Conservation (phyloP, 2,888 invertebrate genomes). For the Trichogramma evanescens region DNA sequence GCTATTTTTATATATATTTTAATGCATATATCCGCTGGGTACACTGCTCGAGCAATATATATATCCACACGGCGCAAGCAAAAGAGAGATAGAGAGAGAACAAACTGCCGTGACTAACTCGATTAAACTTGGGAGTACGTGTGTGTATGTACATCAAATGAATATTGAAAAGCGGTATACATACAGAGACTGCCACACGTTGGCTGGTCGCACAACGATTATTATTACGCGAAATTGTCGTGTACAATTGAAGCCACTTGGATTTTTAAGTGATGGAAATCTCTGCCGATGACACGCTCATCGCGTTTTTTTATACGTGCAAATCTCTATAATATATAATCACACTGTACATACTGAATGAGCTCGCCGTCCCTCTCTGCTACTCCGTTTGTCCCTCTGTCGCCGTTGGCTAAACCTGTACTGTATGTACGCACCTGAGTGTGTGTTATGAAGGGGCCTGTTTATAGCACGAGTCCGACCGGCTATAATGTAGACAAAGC, state of each 20-base stretch:
- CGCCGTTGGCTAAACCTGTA: not conserved
- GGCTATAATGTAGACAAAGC: not conserved
- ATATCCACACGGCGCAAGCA: no score
- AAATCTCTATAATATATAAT: not conserved
- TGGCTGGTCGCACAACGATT: not conserved
- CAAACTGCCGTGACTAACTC: not conserved
- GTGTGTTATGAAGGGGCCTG: no score
- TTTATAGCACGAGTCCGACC: no score
- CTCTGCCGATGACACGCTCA: slow-evolving; percentile 41
- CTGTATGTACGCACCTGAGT: no score
- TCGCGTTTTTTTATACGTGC: not conserved
- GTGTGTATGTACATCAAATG: slow-evolving; percentile 2
- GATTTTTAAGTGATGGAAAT: slow-evolving; percentile 31
- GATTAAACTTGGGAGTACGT: slow-evolving; percentile 3
- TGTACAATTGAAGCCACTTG: no score
- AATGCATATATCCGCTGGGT: no score
- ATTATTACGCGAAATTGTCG: no score
- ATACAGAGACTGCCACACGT: slow-evolving; percentile 10
- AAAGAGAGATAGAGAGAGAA: no score
- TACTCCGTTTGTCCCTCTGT: slow-evolving; percentile 1
- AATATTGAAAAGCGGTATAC: slow-evolving; percentile 17
- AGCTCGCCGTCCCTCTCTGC: not conserved
- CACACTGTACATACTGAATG: not conserved
- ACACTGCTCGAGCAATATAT: no score
- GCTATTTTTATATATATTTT: no score